Conservation (phyloP, 1,140 invertebrate species). For the Calliphora vicina region DNA sequence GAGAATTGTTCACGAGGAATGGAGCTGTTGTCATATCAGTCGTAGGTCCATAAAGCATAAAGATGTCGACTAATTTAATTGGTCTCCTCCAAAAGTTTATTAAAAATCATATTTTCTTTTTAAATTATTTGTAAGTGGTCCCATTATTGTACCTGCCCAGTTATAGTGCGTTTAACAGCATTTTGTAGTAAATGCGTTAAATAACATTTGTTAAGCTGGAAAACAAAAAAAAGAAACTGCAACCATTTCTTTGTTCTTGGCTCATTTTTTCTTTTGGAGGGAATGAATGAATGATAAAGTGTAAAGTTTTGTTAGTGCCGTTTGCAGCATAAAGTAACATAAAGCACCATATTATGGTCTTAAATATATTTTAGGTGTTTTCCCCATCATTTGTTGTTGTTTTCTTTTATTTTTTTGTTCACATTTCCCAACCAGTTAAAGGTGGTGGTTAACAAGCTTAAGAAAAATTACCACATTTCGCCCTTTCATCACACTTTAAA, state of each 20-base stretch:
- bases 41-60: too few species aligned
- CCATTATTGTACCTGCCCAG: neutral
- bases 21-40: too few species aligned
- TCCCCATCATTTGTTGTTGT: neutral
- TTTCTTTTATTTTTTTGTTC: neutral
- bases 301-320: neutral
- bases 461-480: conserved; percentile 55
- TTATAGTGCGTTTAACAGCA: conserved; percentile 4
- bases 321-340: neutral
- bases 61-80: too few species aligned
- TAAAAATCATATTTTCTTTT: too few species aligned
- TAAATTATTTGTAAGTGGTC: too few species aligned
- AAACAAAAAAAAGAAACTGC: too few species aligned
- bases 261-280: neutral
- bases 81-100: too few species aligned
- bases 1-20: too few species aligned
- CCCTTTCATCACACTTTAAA: conserved; percentile 16
- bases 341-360: neutral
- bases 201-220: conserved; percentile 13
- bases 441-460: conserved; percentile 53
- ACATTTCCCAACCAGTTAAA: conserved; percentile 31
- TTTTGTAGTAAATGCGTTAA: conserved; percentile 9
- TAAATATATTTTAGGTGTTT: conserved; percentile 14
- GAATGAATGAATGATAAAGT: neutral
- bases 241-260: neutral